Base-by-base conservation (phyloP, 2,113 vertebrate species). In the Campylomormyrus numenius region DNA sequence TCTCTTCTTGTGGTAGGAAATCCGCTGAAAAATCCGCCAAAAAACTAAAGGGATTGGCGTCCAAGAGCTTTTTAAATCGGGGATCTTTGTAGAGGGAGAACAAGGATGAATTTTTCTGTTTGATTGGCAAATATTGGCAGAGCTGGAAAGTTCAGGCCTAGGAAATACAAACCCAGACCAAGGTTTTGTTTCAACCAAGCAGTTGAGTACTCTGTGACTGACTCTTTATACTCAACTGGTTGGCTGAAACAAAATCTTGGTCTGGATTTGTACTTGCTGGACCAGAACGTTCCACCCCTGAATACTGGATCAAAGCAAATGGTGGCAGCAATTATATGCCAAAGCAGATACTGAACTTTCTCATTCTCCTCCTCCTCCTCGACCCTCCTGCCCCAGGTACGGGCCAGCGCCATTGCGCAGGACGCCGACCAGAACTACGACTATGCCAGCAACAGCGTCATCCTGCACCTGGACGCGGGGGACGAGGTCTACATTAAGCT, bases 371-470 rank as follows among this genome's bases (percentile, higher is more conserved):
- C 53, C 53, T 35, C 53, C 62, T 62, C 74, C 74, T 35, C 35
- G 15, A 39, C 31, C 35, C 74, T 83, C 50, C 89, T 3, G 45
- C 92, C 53, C 6, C 94, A 99, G 98, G 98, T 99, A 39, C 97
- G 98, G 91, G 98, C 98, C 94, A 99, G 98, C 2, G 97, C 98
- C 94, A 99, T 99, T 9, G 98, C 98, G 1, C 98, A 99, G 90
- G 98, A 99, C 11, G 97, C 98, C 0, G 98, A 99, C 92, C 98
- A 99, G 96, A 99, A 98, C 95, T 99, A 99, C 5, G 98, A 99
- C 94, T 99, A 99, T 1, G 98, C 98, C 93, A 98, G 98, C 94
- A 99, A 99, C 96, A 99, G 97, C 42, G 98, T 97, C 94, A 98
- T 99, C 93, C 97, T 99, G 92, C 98, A 99, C 93, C 94, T 99